These are phyloP conservation scores for Peromyscus nudipes DNA, from an alignment of 2,797 vertebrate species.

Conservation along the genomic window DNA sequence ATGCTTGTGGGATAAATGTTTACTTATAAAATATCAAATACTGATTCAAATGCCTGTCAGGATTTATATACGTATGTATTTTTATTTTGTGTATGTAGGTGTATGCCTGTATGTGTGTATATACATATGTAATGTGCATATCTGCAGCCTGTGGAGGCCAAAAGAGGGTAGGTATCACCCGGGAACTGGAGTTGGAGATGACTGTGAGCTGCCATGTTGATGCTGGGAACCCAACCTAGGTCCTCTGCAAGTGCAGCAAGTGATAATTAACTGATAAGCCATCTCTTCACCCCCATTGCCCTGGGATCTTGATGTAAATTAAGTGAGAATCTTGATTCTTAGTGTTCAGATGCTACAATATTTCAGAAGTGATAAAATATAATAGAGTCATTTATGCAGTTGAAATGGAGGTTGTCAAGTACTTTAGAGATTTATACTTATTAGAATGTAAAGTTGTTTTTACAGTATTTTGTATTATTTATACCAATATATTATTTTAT, in stretches of 20 bases:
- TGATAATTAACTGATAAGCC: background rate
- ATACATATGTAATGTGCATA: no score
- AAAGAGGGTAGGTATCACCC: background rate
- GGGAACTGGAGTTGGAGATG: background rate
- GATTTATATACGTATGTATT: background rate
- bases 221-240: background rate
- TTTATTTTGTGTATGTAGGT: background rate
- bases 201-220: background rate
- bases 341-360: background rate
- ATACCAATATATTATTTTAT: constrained; percentile 39
- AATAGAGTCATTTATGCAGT: background rate
- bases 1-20: constrained; percentile 5
- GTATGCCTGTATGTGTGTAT: background rate
- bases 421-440: constrained; percentile 13
- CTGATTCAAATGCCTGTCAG: background rate
- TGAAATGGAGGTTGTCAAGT: background rate
- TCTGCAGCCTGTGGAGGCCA: background rate
- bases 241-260: background rate
- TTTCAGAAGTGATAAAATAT: background rate
- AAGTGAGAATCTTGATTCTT: background rate
- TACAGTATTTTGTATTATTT: background rate
- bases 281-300: background rate
- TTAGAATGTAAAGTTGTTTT: background rate
- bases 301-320: background rate
- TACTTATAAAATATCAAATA: background rate